Evolutionary conservation across 1,140 invertebrate genomes (phyloP).

Genomic region (Caerostris darwini): DNA sequence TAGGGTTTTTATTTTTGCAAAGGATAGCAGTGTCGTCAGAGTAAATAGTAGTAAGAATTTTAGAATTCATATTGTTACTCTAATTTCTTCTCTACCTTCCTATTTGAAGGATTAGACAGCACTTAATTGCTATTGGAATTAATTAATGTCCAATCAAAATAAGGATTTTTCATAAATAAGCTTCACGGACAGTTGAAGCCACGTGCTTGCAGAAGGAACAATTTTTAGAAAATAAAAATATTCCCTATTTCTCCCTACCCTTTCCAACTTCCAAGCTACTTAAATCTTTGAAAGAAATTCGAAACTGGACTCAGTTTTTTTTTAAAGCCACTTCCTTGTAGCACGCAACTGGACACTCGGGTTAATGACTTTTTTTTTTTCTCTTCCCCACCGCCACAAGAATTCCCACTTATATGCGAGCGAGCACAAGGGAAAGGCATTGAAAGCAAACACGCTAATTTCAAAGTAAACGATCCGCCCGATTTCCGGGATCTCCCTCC

Average conservation of each 20-base stretch:
- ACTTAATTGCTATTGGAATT: no score
- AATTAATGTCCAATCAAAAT: no score
- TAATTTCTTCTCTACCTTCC: no score
- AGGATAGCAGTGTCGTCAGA: no score
- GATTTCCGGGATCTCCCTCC: background rate
- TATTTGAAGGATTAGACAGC: no score
- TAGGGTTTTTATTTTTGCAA: no score
- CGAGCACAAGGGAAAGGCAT: background rate
- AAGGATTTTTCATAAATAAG: no score
- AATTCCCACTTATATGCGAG: background rate
- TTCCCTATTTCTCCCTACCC: background rate
- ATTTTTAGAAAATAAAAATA: background rate
- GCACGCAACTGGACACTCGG: background rate
- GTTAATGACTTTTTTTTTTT: constrained; percentile 34
- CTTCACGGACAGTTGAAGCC: no score
- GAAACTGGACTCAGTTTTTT: constrained; percentile 12
- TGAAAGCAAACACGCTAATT: constrained; percentile 50
- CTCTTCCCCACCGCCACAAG: background rate
- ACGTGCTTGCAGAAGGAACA: no score
- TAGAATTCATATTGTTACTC: no score
- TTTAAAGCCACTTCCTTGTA: background rate
- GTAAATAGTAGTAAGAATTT: no score
- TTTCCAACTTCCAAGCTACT: background rate
- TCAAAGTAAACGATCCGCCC: constrained; percentile 12
- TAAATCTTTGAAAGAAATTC: background rate